Conservation (phyloP, 1,140 invertebrate species). For the Aphelenchoides avenae region DNA sequence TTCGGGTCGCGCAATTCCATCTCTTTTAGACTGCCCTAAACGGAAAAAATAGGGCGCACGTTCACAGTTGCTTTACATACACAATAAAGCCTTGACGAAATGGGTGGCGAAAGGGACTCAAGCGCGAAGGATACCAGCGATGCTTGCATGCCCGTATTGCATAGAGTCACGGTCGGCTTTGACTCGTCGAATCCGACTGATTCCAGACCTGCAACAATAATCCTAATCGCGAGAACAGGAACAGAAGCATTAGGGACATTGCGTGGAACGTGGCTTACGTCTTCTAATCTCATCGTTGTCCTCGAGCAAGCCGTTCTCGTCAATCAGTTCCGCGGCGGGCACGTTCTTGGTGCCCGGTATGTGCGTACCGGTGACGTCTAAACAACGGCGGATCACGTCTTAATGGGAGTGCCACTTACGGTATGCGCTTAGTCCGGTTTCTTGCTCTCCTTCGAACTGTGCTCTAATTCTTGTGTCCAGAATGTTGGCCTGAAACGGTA, state of each 20-base stretch:
- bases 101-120: slow-evolving; percentile 25
- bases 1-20: slow-evolving; percentile 45
- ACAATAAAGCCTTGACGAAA: slow-evolving; percentile 34
- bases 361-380: slow-evolving; percentile 31
- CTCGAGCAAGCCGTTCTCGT: slow-evolving; percentile 3
- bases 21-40: slow-evolving; percentile 50
- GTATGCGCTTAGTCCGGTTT: slow-evolving; percentile 45
- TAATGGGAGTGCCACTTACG: slow-evolving; percentile 13
- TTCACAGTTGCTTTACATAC: too few species aligned
- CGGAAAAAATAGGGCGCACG: too few species aligned
- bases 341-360: slow-evolving; percentile 44
- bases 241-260: neutral
- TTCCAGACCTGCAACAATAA: slow-evolving; percentile 11
- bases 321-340: slow-evolving; percentile 33
- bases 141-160: slow-evolving; percentile 50
- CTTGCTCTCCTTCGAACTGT: slow-evolving; percentile 47
- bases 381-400: slow-evolving; percentile 4
- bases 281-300: neutral
- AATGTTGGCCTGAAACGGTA: slow-evolving; percentile 33
- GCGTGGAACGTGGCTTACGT: neutral
- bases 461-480: slow-evolving; percentile 34
- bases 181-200: slow-evolving; percentile 18
- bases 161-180: slow-evolving; percentile 42
- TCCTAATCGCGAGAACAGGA: neutral
- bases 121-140: slow-evolving; percentile 39